Base-by-base conservation (phyloP, 1,140 invertebrate genomes). In the Drosophila leontia region DNA sequence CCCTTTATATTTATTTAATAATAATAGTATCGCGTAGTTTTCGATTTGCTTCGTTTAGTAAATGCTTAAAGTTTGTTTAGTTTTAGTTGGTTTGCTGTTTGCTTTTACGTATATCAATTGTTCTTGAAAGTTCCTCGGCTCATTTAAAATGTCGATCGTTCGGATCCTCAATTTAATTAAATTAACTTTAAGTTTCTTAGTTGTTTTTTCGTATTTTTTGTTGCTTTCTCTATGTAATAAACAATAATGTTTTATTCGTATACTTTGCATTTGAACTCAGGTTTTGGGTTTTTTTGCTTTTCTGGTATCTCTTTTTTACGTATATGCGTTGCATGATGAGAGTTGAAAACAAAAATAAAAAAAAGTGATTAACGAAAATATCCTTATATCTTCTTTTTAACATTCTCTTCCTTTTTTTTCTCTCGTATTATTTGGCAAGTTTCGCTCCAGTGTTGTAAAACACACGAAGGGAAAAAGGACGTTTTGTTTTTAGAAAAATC, bases 261-360 rank as follows among this genome's bases (percentile, higher is more conserved):
- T 93, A 93, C 92, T 91, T 92, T 91, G 88, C 84, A 92, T 93
- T 93, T 93, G 92, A 93, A 93, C 92, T 93, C 82, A 93, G 87
- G 92, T 92, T 85, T 82, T 80, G 76, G 82, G 91, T 80, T 75
- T 56, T 37, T 63, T 76, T 72, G 69, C 75, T 60, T 86, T 64
- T 78, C 64, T 78, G 64, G 65, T 86, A 69, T 79, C 55, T 76
- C 50, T 57, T 79, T 80, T 82, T 88, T 88, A 90, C 84, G 84
- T 88, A 88, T 88, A 84, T 88, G 80, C 86, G 84, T 88, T 88
- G 80, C 83, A 84, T 77, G 74, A 78, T 72, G 62, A 80, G 65
- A 87, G 74, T 74, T 65, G 51, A 82, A 87, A 82, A 87, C 55
- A 80, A 80, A 67, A 82, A 67, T 5, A 87, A 44, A 44, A 5